Evolutionary conservation across 2,797 vertebrate species (phyloP).

Genomic region (Pangasius larnaudii): DNA sequence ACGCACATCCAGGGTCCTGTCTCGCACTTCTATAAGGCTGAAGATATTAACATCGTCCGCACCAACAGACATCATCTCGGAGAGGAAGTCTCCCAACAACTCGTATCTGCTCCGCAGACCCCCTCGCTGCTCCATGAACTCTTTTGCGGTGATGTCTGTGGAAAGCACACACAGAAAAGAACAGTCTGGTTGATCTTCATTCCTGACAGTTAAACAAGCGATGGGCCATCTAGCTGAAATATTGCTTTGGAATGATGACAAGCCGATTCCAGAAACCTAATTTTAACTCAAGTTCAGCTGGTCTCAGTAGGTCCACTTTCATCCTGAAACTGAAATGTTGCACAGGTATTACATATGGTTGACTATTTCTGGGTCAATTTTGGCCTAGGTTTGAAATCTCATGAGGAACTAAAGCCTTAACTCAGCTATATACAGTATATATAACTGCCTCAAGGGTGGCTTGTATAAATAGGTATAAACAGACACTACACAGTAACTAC

Average conservation of each 20-base stretch:
- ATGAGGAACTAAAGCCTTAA: background rate
- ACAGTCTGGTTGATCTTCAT: background rate
- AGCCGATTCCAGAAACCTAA: background rate
- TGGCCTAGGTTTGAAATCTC: background rate
- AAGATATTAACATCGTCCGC: slow-evolving; percentile 78
- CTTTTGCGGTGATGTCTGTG: slow-evolving; percentile 80
- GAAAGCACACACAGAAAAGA: slow-evolving; percentile 45
- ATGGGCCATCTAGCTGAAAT: background rate
- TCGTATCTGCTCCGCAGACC: slow-evolving; percentile 72
- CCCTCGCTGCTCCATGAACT: slow-evolving; percentile 79
- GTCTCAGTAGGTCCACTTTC: background rate
- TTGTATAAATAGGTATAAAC: background rate
- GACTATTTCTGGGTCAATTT: background rate
- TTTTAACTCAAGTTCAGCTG: slow-evolving; percentile 3
- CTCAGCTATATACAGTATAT: too few species aligned
- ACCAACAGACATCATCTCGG: slow-evolving; percentile 76
- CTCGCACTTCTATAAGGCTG: slow-evolving; percentile 75
- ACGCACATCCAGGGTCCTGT: slow-evolving; percentile 77
- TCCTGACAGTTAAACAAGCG: background rate
- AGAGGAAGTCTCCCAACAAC: slow-evolving; percentile 79
- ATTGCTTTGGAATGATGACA: background rate
- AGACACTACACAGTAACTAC: background rate
- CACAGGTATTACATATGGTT: too few species aligned
- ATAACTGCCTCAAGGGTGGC: background rate
- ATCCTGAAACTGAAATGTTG: background rate